A percentile compares a stretch with the other conserved stretches of the same genome.
These are phyloP conservation scores for Drosophila rufa DNA, from an alignment of 1,140 invertebrate species.

Conservation along the genomic window DNA sequence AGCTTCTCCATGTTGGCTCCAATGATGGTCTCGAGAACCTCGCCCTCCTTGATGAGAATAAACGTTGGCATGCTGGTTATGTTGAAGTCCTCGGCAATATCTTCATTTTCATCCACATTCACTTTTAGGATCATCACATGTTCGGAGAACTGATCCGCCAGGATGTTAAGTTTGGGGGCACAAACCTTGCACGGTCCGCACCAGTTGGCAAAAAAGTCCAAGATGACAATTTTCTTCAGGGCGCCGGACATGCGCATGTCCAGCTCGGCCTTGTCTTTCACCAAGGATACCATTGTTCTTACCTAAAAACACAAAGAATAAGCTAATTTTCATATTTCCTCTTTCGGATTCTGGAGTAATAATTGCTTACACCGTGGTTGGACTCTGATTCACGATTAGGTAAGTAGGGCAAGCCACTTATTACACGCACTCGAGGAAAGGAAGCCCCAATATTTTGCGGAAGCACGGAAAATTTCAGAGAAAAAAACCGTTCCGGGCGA, in stretches of 20 bases:
- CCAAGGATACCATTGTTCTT: constrained; percentile 59
- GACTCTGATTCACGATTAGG: not conserved
- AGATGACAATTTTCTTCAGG: constrained; percentile 93
- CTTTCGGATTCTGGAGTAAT: not conserved
- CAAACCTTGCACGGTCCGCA: constrained; percentile 97
- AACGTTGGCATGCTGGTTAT: constrained; percentile 98
- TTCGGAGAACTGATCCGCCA: constrained; percentile 86
- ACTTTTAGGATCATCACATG: constrained; percentile 88
- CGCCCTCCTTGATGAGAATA: constrained; percentile 92
- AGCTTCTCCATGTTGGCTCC: constrained; percentile 93
- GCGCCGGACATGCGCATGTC: constrained; percentile 88
- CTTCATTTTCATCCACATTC: constrained; percentile 96
- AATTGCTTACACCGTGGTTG: constrained; percentile 1
- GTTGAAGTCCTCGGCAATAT: constrained; percentile 92
- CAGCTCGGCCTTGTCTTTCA: constrained; percentile 86
- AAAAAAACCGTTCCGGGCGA: not conserved
- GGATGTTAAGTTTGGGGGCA: constrained; percentile 91
- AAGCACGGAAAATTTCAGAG: constrained; percentile 8
- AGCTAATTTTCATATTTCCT: not conserved
- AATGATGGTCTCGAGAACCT: constrained; percentile 91
- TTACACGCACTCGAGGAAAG: not conserved
- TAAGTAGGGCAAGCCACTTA: not conserved
- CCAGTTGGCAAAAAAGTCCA: constrained; percentile 93
- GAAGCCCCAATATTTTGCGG: not conserved
- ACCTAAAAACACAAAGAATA: not conserved